These are phyloP conservation scores for Littorina saxatilis DNA, from an alignment of 1,140 invertebrate genomes.

Conservation along the genomic window DNA sequence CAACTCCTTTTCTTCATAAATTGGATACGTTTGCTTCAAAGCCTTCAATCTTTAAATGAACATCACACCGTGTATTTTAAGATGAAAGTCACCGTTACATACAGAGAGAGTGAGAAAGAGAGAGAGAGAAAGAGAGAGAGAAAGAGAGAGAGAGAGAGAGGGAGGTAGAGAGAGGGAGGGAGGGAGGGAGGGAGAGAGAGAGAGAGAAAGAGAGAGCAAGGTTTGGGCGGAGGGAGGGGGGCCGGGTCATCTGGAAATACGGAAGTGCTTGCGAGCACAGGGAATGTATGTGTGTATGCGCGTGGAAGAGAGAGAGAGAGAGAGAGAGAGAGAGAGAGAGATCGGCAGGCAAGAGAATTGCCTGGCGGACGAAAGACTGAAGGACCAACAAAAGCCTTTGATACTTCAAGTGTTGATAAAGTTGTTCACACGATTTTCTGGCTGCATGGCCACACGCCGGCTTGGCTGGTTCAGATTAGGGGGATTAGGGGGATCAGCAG, in stretches of 20 bases:
- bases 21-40: too few relatives aligned
- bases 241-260: not conserved
- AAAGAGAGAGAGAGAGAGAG: not conserved
- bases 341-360: too few relatives aligned
- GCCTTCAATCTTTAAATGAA: too few relatives aligned
- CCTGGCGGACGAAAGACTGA: too few relatives aligned
- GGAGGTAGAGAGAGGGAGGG: slow-evolving; percentile 19
- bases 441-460: not conserved
- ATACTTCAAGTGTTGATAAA: not conserved
- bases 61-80: not conserved
- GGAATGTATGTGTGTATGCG: too few relatives aligned
- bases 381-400: too few relatives aligned
- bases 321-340: not conserved
- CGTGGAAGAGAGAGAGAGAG: slow-evolving; percentile 19
- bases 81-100: not conserved
- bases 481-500: slow-evolving; percentile 9
- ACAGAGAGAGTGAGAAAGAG: too few relatives aligned
- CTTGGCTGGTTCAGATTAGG: not conserved
- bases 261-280: too few relatives aligned
- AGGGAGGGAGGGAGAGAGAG: slow-evolving; percentile 26
- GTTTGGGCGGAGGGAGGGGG: too few relatives aligned
- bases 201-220: too few relatives aligned
- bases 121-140: slow-evolving; percentile 5
- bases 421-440: not conserved
- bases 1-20: too few relatives aligned